Evolutionary conservation across 2,888 invertebrate species (phyloP).

Genomic region (Chironomus tentans): DNA sequence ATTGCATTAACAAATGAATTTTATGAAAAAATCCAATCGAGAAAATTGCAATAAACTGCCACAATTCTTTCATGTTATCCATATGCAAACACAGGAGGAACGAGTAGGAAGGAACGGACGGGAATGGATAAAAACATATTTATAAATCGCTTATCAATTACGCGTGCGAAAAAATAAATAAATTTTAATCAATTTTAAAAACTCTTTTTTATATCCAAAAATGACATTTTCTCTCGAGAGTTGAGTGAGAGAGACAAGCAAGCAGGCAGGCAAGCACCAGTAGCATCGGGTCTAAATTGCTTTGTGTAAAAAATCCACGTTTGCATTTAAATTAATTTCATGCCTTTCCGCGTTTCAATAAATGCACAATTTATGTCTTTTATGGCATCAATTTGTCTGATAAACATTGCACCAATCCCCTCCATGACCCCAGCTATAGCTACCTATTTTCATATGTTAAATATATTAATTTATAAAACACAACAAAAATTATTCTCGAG

Average conservation of each 20-base stretch:
- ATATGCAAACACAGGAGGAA: too few relatives aligned
- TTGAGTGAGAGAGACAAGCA: too few relatives aligned
- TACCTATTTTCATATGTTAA: not conserved
- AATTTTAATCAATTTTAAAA: conserved; percentile 11
- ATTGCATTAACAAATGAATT: conserved; percentile 6
- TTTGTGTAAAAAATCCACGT: conserved; percentile 2
- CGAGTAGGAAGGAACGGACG: too few relatives aligned
- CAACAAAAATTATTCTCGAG: not conserved
- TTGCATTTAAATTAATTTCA: conserved; percentile 14
- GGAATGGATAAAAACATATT: not conserved
- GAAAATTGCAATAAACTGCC: conserved; percentile 7
- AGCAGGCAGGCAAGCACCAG: not conserved
- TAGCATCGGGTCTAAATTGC: not conserved
- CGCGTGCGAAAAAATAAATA: not conserved
- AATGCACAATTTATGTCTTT: conserved; percentile 13
- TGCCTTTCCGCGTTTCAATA: conserved; percentile 11
- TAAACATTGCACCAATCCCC: not conserved
- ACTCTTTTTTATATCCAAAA: conserved; percentile 1
- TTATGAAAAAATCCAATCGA: conserved; percentile 10
- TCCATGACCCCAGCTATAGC: not conserved
- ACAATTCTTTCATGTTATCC: not conserved
- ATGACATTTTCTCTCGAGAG: not conserved
- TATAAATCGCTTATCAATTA: conserved; percentile 14
- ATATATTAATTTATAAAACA: not conserved
- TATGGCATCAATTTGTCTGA: conserved; percentile 8